Conservation (phyloP, 2,888 invertebrate species). For the Taphrorychus bicolor region DNA sequence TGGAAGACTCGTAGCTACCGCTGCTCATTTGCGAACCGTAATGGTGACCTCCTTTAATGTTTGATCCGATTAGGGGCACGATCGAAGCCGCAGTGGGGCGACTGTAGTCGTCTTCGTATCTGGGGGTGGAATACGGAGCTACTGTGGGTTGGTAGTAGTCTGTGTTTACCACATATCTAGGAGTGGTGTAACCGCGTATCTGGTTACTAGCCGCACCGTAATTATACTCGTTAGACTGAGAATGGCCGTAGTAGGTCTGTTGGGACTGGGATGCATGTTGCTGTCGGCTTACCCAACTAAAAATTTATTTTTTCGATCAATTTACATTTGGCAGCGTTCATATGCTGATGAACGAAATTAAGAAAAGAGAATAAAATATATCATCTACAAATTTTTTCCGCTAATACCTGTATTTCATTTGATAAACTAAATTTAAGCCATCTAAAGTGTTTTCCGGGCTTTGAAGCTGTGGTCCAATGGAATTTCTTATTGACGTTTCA, state of each 20-base stretch:
- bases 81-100: slow-evolving; percentile 38
- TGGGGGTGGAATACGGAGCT: slow-evolving; percentile 16
- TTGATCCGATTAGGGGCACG: slow-evolving; percentile 36
- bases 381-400: too few relatives aligned
- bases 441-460: too few relatives aligned
- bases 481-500: too few relatives aligned
- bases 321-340: too few relatives aligned
- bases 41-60: slow-evolving; percentile 24
- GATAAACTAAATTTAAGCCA: too few relatives aligned
- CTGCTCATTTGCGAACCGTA: slow-evolving; percentile 18
- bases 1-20: slow-evolving; percentile 8
- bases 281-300: slow-evolving; percentile 26
- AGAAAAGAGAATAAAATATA: too few relatives aligned
- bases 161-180: neutral
- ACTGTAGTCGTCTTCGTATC: slow-evolving; percentile 15
- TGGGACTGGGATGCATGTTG: slow-evolving; percentile 12
- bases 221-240: slow-evolving; percentile 4
- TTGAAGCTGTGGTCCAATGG: too few relatives aligned
- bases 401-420: too few relatives aligned
- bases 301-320: slow-evolving; percentile 6
- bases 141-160: neutral
- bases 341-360: too few relatives aligned
- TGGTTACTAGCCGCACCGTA: slow-evolving; percentile 2
- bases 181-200: neutral
- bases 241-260: slow-evolving; percentile 15